Base-by-base conservation (phyloP, 2,888 invertebrate species). In the Heliconius ethilla region DNA sequence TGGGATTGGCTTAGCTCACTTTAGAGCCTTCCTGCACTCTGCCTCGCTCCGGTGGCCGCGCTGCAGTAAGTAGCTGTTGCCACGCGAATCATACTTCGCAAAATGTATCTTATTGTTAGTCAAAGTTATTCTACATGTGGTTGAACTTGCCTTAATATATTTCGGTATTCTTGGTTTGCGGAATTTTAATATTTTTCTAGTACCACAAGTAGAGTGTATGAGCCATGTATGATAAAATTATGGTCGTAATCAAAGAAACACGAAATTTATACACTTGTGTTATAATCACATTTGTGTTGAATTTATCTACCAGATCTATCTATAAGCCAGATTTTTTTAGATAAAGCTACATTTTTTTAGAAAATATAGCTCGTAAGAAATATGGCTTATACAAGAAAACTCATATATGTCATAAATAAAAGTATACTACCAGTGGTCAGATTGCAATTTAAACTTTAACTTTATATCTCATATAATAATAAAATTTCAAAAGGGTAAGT, bases 11-110 rank as follows among this genome's bases (percentile, higher is more conserved):
- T 88, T 83, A 83, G 85, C 84, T 87, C 87, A 85, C 87, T 89
- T 87, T 86, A 87, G 83, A 86, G 85, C 85, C 87, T 87, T 89
- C 89, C 89, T 88, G 90, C 89, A 89, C 89, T 90, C 86, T 82
- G 84, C 84, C 81, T 73, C 83, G 85, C 82, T 82, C 81, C 82
- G 85, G 80, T 85, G 80, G 81, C 75, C 78, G 79, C 79, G 81
- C 78, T 80, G 81, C 78, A 78, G 83, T 83, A 83, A 84, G 82
- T 82, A 80, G 75, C 69, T 65, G 73, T 74, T 75, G 55, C 78
- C 72, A 78, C 70, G 73, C 75, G 76, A 75, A 75, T 78, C 66
- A 78, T 78, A 78, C 66, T 75, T 59, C 27, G n/a, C 37, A 55
- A 63, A 70, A 70, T 51, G 62, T 75, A 78, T 75, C 25, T 76